Evolutionary conservation across 2,797 vertebrate genomes (phyloP), one percentile per base, ranked within the genome.

Genomic region (Zenarchopterus dispar): DNA sequence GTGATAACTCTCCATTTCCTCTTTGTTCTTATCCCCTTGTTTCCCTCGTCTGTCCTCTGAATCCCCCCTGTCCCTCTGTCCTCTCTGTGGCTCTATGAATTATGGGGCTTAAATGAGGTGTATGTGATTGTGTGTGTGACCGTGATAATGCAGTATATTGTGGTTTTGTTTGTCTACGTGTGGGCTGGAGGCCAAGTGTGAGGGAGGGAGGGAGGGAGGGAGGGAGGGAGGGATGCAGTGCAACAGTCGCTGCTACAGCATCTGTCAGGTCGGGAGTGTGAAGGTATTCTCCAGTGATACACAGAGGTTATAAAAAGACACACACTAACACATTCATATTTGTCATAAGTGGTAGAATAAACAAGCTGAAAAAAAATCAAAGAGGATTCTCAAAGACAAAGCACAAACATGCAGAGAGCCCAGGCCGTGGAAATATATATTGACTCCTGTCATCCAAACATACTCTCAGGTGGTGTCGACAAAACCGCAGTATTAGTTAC

Each of bases 241-340:
- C 60, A 80, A 74, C 82, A 81, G 59, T 84, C 63, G 73, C 72
- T 80, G 70, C 71, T 70, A 58, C 73, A 74, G 85, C 84, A 80
- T 83, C 86, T 89, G 85, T 82, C 63, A 28, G 64, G 62, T 53
- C 1, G 26, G 76, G 55, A 53, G 68, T 89, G 84, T 81, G 80
- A 85, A 82, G 87, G 77, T 81, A 81, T 87, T 83, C 78, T 81
- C 62, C 55, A 5, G 56, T 16, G 23, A 62, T 68, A 59, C 66
- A 67, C 67, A 66, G 62, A 62, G 80, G 67, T 84, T 82, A 82
- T 66, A 62, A 76, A 78, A 77, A 82, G 33, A 68, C 47, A 64
- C 54, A 63, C 62, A 42, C 54, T 15, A 44, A 65, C 59, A 73
- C 47, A 56, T 47, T 60, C 45, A 53, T 22, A 0, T 23, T 33